These are phyloP conservation scores for Acrocephalus scirpaceus DNA, from an alignment of 2,797 vertebrate species.

Conservation along the genomic window DNA sequence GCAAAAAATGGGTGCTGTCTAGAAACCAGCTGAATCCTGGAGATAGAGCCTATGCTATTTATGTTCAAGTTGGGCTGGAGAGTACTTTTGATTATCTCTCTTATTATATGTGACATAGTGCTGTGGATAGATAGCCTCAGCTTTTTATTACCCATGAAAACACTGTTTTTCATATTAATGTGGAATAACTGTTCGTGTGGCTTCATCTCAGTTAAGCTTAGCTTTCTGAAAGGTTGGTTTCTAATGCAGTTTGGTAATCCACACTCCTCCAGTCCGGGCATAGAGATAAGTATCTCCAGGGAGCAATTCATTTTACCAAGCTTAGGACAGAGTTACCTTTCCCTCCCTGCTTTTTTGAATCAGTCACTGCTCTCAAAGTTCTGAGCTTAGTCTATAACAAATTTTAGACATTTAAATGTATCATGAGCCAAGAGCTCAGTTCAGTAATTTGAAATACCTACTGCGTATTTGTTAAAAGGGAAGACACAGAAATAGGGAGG, in stretches of 20 bases:
- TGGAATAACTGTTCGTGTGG: neutral
- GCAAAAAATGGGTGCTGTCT: conserved; percentile 42
- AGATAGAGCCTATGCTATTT: conserved; percentile 49
- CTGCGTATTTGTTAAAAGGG: neutral
- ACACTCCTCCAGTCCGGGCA: neutral
- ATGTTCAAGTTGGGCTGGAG: neutral
- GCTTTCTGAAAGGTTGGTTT: neutral
- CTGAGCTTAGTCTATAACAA: neutral
- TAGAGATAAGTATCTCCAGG: neutral
- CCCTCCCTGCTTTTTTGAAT: neutral
- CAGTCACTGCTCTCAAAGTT: neutral
- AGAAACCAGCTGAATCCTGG: conserved; percentile 38
- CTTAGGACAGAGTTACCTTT: neutral
- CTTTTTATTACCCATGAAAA: conserved; percentile 33
- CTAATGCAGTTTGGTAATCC: neutral
- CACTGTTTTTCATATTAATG: conserved; percentile 19
- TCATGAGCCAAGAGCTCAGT: neutral
- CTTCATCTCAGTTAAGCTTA: neutral
- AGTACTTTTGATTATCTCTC: conserved; percentile 40
- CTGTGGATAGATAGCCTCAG: neutral
- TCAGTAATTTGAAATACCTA: neutral
- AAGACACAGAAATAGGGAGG: neutral
- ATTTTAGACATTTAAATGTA: neutral
- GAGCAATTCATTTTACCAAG: neutral
- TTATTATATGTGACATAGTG: neutral